A percentile compares a stretch with the other conserved stretches of the same genome.
Evolutionary conservation across 1,140 invertebrate genomes (phyloP).

Genomic region (Eumeta japonica): DNA sequence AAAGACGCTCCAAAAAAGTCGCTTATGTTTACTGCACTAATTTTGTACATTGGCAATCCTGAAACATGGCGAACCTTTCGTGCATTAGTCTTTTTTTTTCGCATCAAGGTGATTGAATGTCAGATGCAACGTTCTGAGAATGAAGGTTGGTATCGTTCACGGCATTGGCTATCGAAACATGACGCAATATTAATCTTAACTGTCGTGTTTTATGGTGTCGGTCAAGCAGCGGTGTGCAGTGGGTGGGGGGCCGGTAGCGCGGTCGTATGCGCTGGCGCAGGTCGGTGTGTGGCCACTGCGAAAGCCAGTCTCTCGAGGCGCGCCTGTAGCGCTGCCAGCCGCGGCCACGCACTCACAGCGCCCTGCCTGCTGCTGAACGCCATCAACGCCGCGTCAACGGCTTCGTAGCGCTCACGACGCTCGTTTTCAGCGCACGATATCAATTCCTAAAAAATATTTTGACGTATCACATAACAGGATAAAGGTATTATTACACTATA

Average conservation of each 20-base stretch:
- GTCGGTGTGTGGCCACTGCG: slow-evolving; percentile 18
- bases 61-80: no score
- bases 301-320: slow-evolving; percentile 27
- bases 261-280: slow-evolving; percentile 4
- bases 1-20: no score
- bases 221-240: slow-evolving; percentile 7
- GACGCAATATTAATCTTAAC: background rate
- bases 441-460: slow-evolving; percentile 36
- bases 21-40: no score
- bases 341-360: slow-evolving; percentile 8
- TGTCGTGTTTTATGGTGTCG: no score
- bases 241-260: slow-evolving; percentile 7
- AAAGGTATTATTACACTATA: no score
- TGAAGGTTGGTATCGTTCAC: background rate
- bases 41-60: no score
- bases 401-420: slow-evolving; percentile 27
- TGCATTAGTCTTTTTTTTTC: no score
- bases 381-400: slow-evolving; percentile 21
- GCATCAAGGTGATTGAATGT: no score
- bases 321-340: slow-evolving; percentile 18
- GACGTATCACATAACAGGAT: no score
- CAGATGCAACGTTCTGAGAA: no score
- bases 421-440: slow-evolving; percentile 23
- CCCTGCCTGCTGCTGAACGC: slow-evolving; percentile 10
- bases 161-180: background rate